Percentiles rank a stretch among this genome's conserved stretches.
Conservation (phyloP, 2,888 invertebrate species). For the Drosophila prolongata region DNA sequence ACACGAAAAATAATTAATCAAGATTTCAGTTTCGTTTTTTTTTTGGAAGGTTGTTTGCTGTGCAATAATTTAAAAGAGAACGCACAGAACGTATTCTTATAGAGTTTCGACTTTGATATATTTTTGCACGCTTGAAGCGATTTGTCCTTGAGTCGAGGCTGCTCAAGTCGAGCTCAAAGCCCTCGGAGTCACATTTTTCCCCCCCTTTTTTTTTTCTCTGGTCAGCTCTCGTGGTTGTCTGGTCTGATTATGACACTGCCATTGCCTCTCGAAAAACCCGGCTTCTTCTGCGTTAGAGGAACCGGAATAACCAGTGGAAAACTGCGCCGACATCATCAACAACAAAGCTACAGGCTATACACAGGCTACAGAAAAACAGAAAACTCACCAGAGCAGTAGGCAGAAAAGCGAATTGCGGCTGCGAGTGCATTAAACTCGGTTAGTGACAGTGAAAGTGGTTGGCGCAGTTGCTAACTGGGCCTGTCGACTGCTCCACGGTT, state of each 20-base stretch:
- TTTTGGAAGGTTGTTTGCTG: slow-evolving; percentile 3
- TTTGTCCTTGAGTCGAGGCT: slow-evolving; percentile 74
- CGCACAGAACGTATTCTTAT: slow-evolving; percentile 33
- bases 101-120: slow-evolving; percentile 19
- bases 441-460: slow-evolving; percentile 78
- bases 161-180: slow-evolving; percentile 51
- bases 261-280: slow-evolving; percentile 49
- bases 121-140: slow-evolving; percentile 72
- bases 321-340: slow-evolving; percentile 39
- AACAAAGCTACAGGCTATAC: background rate
- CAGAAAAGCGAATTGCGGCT: slow-evolving; percentile 51
- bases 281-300: slow-evolving; percentile 60
- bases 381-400: slow-evolving; percentile 17
- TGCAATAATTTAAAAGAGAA: slow-evolving; percentile 43
- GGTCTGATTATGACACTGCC: slow-evolving; percentile 72
- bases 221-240: slow-evolving; percentile 32
- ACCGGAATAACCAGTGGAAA: slow-evolving; percentile 77
- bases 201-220: slow-evolving; percentile 16
- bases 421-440: slow-evolving; percentile 74
- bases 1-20: slow-evolving; percentile 40
- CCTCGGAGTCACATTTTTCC: slow-evolving; percentile 27
- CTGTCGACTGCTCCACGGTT: slow-evolving; percentile 28
- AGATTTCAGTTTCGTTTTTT: slow-evolving; percentile 19
- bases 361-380: background rate
- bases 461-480: slow-evolving; percentile 52